Conservation (phyloP, 2,113 vertebrate genomes). For the Nothobranchius kuhntae region DNA sequence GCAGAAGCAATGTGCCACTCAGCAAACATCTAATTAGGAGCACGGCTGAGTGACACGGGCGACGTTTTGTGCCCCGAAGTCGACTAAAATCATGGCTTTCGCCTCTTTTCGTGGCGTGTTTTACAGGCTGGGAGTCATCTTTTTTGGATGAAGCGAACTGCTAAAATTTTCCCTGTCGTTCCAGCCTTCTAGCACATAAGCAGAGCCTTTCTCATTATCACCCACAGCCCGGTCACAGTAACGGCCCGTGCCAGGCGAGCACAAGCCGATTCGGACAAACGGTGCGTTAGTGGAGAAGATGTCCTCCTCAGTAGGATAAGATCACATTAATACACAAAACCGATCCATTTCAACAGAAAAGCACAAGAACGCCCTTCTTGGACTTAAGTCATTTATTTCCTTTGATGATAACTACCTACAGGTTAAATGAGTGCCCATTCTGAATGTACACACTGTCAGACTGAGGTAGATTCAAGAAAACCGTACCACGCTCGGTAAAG, state of each 20-base stretch:
- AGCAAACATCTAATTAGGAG: constrained; percentile 57
- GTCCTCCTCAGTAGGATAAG: constrained; percentile 5
- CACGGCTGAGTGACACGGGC: constrained; percentile 51
- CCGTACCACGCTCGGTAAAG: constrained; percentile 54
- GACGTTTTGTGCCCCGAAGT: constrained; percentile 54
- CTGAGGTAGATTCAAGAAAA: constrained; percentile 20
- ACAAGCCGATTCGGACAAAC: constrained; percentile 38
- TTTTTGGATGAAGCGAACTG: constrained; percentile 47
- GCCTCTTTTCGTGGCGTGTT: constrained; percentile 36
- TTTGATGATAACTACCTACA: constrained; percentile 29
- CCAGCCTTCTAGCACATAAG: constrained; percentile 58
- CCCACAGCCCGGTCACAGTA: constrained; percentile 52
- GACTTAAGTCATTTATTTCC: neutral
- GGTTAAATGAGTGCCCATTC: constrained; percentile 64
- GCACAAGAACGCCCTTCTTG: no score
- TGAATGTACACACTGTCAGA: constrained; percentile 54
- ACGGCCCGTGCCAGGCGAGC: constrained; percentile 48
- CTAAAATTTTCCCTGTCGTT: constrained; percentile 45
- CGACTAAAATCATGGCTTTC: constrained; percentile 43
- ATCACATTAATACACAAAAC: no score
- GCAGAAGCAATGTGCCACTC: constrained; percentile 50
- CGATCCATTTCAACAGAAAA: no score
- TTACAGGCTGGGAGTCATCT: constrained; percentile 33
- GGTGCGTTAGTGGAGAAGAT: constrained; percentile 21
- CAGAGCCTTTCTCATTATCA: constrained; percentile 58